Percentiles rank a stretch among this genome's conserved stretches.
Evolutionary conservation across 2,797 vertebrate species (phyloP).

Genomic region (Pipistrellus nathusii): DNA sequence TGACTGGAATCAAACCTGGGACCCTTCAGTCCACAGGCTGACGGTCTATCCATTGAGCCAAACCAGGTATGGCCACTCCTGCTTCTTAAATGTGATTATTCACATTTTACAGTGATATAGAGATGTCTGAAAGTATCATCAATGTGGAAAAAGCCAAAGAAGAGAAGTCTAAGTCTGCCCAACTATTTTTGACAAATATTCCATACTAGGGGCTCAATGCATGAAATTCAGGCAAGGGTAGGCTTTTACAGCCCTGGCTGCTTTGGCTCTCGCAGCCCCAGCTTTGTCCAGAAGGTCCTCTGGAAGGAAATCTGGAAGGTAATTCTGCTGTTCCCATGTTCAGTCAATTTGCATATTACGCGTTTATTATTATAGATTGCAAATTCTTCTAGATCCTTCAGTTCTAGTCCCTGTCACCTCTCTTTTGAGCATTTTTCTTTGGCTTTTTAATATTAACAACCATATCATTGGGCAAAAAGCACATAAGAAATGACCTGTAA

Average conservation of each 20-base stretch:
- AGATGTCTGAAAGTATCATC: not conserved
- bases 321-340: no score
- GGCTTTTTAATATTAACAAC: not conserved
- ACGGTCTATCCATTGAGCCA: no score
- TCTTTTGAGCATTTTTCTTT: not conserved
- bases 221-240: no score
- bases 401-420: not conserved
- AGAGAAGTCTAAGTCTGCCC: not conserved
- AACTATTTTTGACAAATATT: constrained; percentile 32
- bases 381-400: not conserved
- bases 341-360: no score
- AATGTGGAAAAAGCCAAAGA: not conserved
- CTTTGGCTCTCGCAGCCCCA: no score
- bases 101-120: not conserved
- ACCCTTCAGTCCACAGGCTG: no score
- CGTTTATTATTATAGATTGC: not conserved
- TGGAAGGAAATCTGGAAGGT: no score
- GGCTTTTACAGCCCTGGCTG: no score
- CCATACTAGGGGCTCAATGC: not conserved
- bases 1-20: no score
- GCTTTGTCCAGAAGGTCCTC: no score
- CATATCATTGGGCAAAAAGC: not conserved
- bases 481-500: not conserved
- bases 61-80: not conserved
- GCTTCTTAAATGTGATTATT: not conserved